Base-by-base conservation (phyloP, 2,888 invertebrate genomes). In the Synergus itoensis region DNA sequence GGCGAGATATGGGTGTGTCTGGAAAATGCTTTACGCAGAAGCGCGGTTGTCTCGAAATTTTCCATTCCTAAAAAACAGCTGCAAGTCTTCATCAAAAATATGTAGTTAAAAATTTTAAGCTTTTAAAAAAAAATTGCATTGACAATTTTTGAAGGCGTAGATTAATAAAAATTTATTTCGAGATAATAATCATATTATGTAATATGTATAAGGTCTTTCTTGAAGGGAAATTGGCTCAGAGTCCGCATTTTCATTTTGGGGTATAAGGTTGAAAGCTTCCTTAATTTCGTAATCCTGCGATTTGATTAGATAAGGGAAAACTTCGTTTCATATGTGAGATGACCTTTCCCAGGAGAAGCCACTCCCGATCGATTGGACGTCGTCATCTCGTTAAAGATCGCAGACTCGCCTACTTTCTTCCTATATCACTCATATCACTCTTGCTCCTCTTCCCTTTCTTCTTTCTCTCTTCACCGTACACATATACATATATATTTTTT, bases 351-450 rank as follows among this genome's bases (percentile, higher is more conserved):
- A 45, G 45, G 45, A 76, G 75, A 76, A 28, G 75, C 75, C 53
- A 76, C 57, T 57, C 75, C 75, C 75, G 75, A 76, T 76, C 75
- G 75, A 76, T 76, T 76, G 57, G 36, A 60, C 75, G 36, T 57
- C 45, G 43, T 69, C 36, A 36, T 36, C 75, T 76, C 75, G 53
- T 76, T 76, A 57, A 75, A 76, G 57, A 76, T 57, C 36, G 40
- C 60, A 40, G 40, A 84, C 85, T 85, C 84, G 84, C 84, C 81
- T n/a, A n/a, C n/a, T 84, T 79, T 82, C 80, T 79, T 75, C 79
- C 69, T 79, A 28, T n/a, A n/a, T n/a, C n/a, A n/a, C n/a, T n/a
- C n/a, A n/a, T n/a, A n/a, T n/a, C 28, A 28, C 80, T 79, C 36
- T 76, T 28, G 28, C 41, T 77, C 60, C 53, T 62, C 41, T 40